Evolutionary conservation across 1,140 invertebrate genomes (phyloP), one percentile per base, ranked within the genome.

Genomic region (Polypedilum pembai): DNA sequence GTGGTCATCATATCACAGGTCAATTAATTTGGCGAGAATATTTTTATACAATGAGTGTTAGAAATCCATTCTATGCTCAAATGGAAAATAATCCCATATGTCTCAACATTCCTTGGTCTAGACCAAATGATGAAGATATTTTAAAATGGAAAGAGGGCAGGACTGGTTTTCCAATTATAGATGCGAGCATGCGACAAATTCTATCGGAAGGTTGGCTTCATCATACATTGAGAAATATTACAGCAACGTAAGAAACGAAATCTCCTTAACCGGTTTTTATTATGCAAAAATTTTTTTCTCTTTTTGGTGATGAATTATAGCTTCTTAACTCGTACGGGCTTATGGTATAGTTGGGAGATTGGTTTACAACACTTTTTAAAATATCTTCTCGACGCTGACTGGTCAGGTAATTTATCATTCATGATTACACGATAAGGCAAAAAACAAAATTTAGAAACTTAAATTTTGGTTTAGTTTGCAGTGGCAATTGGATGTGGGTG

Each of bases 401-500:
- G 87, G 87, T 90, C 90, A 3, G 24, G 24, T 33, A 33, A 33
- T 33, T 33, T 33, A 33, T n/a, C n/a, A n/a, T n/a, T n/a, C n/a
- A n/a, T n/a, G n/a, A n/a, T n/a, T n/a, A n/a, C n/a, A n/a, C n/a
- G n/a, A n/a, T n/a, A n/a, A n/a, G n/a, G n/a, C n/a, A n/a, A n/a
- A n/a, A n/a, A n/a, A n/a, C n/a, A n/a, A n/a, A n/a, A n/a, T n/a
- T n/a, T n/a, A n/a, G n/a, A n/a, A n/a, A n/a, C n/a, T n/a, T n/a
- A 33, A 33, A 3, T 33, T 33, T 5, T 33, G 5, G n/a, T n/a
- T n/a, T 33, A 33, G 88, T 92, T 0, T 90, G 88, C 80, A 88
- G 90, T 18, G 91, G 90, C 33, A 92, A 92, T 82, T 92, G 91
- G 91, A 91, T 92, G 89, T 92, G 90, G 90, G 88, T 92, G 4